phyloP scores from a whole-genome alignment of 2,113 vertebrate genomes.

The Uropsilus gracilis region DNA sequence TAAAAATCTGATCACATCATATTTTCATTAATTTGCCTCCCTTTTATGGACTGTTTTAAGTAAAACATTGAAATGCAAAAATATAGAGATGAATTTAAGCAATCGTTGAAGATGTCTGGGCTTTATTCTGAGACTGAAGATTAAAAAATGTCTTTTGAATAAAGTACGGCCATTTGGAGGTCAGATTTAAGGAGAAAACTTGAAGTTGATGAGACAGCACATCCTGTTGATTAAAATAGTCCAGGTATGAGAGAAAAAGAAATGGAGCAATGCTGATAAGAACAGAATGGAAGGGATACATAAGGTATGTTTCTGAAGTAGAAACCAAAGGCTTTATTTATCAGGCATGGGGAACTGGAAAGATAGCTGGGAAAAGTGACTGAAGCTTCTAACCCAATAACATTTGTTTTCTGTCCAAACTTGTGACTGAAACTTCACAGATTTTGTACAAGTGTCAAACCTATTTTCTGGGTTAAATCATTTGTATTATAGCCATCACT shows the following conservation, averaged over 20 bases:
- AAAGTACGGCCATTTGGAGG: background rate
- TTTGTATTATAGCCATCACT: background rate
- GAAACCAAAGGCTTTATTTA: background rate
- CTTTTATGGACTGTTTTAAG: background rate
- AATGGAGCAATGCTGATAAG: no score
- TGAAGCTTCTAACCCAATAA: background rate
- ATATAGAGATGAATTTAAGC: background rate
- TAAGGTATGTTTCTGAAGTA: background rate
- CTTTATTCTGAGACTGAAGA: constrained; percentile 26
- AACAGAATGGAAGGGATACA: background rate
- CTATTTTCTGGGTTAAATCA: background rate
- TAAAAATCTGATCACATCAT: background rate
- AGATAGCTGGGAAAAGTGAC: background rate
- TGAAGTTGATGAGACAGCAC: background rate
- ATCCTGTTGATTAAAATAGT: background rate
- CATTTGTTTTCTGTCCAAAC: background rate
- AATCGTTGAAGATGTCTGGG: constrained; percentile 18
- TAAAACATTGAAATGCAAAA: background rate
- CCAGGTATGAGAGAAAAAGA: background rate
- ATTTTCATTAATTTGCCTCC: background rate
- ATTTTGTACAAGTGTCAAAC: background rate
- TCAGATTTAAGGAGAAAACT: background rate
- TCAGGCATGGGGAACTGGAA: background rate
- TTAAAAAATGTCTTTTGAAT: background rate
- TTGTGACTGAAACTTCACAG: background rate